phyloP scores from a whole-genome alignment of 2,888 invertebrate genomes.

The Callyntrura guangdongensis region DNA sequence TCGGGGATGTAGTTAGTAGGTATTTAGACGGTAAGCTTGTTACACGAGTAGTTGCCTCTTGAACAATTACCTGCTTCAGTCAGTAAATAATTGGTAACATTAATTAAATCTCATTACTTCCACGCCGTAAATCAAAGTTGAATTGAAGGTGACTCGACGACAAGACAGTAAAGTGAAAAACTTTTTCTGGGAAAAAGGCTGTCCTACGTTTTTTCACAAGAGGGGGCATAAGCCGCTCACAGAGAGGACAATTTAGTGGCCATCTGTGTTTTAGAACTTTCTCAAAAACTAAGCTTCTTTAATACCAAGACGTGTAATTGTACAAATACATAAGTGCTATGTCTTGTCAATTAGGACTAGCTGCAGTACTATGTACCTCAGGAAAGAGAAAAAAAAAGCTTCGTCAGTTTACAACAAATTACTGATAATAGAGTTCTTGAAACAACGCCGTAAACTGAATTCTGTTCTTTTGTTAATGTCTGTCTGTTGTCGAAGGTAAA shows the following conservation, averaged over 20 bases:
- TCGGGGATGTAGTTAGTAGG: neutral
- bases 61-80: neutral
- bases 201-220: neutral
- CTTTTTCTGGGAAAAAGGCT: neutral
- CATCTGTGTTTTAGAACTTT: slow-evolving; percentile 4
- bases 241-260: neutral
- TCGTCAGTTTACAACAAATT: neutral
- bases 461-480: too few relatives aligned
- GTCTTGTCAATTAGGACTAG: neutral
- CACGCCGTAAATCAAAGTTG: slow-evolving; percentile 23
- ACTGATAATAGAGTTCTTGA: too few relatives aligned
- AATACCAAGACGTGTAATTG: neutral
- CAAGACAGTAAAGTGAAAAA: neutral
- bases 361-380: neutral
- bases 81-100: neutral
- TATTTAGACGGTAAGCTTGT: neutral
- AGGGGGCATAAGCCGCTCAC: neutral
- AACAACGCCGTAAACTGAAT: too few relatives aligned
- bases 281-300: neutral
- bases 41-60: neutral
- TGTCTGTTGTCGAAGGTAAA: too few relatives aligned
- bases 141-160: slow-evolving; percentile 6
- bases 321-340: neutral
- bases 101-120: slow-evolving; percentile 38
- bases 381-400: neutral